Base-by-base conservation (phyloP, 2,113 vertebrate genomes). In the Seriola quinqueradiata region DNA sequence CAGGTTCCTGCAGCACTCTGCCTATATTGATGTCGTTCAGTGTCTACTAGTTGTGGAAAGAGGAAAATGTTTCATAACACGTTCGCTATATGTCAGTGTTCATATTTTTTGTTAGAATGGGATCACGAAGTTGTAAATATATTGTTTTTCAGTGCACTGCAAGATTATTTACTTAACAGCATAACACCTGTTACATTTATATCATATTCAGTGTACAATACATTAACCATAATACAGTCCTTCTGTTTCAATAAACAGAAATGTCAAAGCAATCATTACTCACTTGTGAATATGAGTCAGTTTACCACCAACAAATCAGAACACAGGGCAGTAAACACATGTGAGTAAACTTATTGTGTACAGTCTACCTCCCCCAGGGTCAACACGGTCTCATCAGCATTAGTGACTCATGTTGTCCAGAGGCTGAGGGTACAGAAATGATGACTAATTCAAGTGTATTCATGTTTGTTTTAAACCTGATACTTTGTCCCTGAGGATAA, bases 391-490 rank as follows among this genome's bases (percentile, higher is more conserved):
- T 81, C 61, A 65, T 54, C 68, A 64, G 44, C 72, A 60, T 64
- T 5, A 80, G 66, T 87, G 76, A 86, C 64, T 86, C 85, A 84
- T 63, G 9, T 28, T 87, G 70, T 76, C 68, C 71, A 67, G 57
- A 64, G 46, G 75, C 65, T 50, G 21, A 70, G 36, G 5, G 57
- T 60, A 65, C 70, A 81, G 57, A 71, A 34, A 10, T 28, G 32
- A 19, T 84, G 88, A 83, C 68, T 89, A 58, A 79, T 85, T 60
- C 25, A 72, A 46, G 44, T 65, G 55, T 72, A 82, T 82, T 48
- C 59, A 28, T 23, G 44, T 75, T 81, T 85, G 64, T 88, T 84
- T 71, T 61, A 8, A 78, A 73, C 59, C 32, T 59, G 54, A 71
- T 60, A 17, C 36, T 48, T 70, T 76, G 12, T 72, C 65, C 65